Conservation (phyloP, 2,797 vertebrate species). For the Parotocinclus haroldoi region DNA sequence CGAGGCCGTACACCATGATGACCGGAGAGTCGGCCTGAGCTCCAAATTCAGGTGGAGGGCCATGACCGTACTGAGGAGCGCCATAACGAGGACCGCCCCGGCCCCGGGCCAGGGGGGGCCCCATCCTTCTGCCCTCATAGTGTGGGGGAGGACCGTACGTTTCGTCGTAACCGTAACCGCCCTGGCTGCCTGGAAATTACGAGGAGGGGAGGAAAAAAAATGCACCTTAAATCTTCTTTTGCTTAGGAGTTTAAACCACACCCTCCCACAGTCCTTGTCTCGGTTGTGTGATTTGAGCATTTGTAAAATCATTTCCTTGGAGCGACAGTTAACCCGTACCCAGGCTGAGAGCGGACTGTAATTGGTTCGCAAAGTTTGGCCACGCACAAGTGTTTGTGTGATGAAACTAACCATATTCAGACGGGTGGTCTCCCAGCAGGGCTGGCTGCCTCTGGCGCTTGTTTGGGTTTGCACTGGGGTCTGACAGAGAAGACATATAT, state of each 20-base stretch:
- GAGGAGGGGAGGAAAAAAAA: no score
- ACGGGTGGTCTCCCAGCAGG: conserved; percentile 88
- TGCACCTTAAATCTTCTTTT: no score
- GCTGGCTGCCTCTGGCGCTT: conserved; percentile 92
- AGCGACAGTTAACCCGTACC: no score
- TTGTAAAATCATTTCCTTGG: no score
- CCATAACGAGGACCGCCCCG: conserved; percentile 81
- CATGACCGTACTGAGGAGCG: conserved; percentile 82
- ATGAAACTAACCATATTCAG: conserved; percentile 84
- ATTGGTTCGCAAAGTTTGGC: not conserved
- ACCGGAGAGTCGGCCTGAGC: conserved; percentile 89
- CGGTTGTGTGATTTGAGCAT: no score
- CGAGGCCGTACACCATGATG: conserved; percentile 91
- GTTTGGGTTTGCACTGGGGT: conserved; percentile 83
- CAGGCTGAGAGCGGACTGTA: no score
- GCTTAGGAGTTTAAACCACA: no score
- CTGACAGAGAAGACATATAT: conserved; percentile 53
- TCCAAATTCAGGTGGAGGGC: conserved; percentile 82
- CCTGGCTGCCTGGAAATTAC: conserved; percentile 79
- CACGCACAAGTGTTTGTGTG: not conserved
- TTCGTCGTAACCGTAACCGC: conserved; percentile 86
- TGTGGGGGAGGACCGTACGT: conserved; percentile 84
- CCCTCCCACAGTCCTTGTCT: no score
- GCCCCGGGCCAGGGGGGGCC: conserved; percentile 81
- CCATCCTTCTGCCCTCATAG: conserved; percentile 87